Conservation (phyloP, 1,140 invertebrate species). For the Danaus melanippus region DNA sequence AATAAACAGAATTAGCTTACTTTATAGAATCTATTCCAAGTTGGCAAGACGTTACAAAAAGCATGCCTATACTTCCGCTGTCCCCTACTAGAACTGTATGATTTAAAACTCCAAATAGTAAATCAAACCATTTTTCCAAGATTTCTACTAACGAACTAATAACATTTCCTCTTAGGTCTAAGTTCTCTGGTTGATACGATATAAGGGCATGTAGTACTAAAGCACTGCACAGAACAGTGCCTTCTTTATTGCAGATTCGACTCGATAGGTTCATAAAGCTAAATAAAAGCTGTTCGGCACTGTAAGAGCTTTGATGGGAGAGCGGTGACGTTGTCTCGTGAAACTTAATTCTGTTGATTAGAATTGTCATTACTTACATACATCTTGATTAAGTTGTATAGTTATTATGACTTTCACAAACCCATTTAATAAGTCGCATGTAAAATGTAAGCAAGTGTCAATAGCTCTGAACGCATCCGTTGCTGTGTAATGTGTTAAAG, state of each 20-base stretch:
- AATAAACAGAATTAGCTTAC: slow-evolving; percentile 18
- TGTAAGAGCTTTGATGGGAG: slow-evolving; percentile 57
- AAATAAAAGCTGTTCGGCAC: slow-evolving; percentile 48
- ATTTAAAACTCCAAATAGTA: slow-evolving; percentile 37
- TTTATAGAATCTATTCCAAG: slow-evolving; percentile 43
- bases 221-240: slow-evolving; percentile 39
- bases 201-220: slow-evolving; percentile 51
- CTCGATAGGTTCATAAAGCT: slow-evolving; percentile 32
- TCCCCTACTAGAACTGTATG: slow-evolving; percentile 38
- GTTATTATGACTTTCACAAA: slow-evolving; percentile 18
- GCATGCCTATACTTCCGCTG: slow-evolving; percentile 35
- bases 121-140: slow-evolving; percentile 41
- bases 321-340: slow-evolving; percentile 40
- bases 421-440: slow-evolving; percentile 54
- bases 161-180: slow-evolving; percentile 29
- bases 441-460: slow-evolving; percentile 47
- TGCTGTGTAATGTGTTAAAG: slow-evolving; percentile 39
- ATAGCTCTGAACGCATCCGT: slow-evolving; percentile 32
- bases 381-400: neutral
- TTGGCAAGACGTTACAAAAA: slow-evolving; percentile 41
- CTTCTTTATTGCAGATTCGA: slow-evolving; percentile 26
- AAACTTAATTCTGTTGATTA: slow-evolving; percentile 31
- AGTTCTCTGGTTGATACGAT: slow-evolving; percentile 45
- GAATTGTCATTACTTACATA: neutral
- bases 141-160: slow-evolving; percentile 35